Base-by-base conservation (phyloP, 1,140 invertebrate species). In the Drosophila sturtevanti region DNA sequence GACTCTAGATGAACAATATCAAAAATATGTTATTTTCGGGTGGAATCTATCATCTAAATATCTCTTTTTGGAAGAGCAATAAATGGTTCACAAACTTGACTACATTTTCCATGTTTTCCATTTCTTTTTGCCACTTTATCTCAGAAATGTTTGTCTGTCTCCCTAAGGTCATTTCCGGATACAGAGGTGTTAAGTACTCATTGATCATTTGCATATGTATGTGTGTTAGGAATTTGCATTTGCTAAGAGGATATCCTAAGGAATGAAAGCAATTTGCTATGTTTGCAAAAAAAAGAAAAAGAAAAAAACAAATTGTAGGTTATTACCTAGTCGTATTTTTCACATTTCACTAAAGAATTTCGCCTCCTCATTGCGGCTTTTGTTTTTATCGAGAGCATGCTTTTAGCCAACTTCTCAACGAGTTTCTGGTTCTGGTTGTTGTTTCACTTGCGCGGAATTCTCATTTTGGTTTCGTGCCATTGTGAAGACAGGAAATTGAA, bases 401-500 rank as follows among this genome's bases (percentile, higher is more conserved):
- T 68, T 68, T 69, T 66, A 58, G 74, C 37, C 21, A 75, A 74
- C 63, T 62, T 58, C 37, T 38, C 16, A 48, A 48, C 18, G 41
- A 56, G 31, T 34, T 56, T 51, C 48, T 51, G 66, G 54, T 62
- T 62, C 44, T 60, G 63, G 72, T 59, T 71, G 14, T 52, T 63
- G 18, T 27, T 48, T 38, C 27, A 6, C n/a, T 38, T 31, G 27
- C 16, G 14, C 10, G 18, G 24, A 27, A 24, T 54, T 14, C 31
- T 56, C 59, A 63, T 71, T 78, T 54, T 66, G 72, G 66, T 68
- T 64, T 77, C 2, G 73, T 35, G 59, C 67, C 48, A 77, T 74
- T 65, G 41, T 38, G 58, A 41, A 12, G 24, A 48, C 22, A 44
- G 55, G 38, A 66, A 87, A 81, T 78, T 78, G 66, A 78, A 85